Conservation (phyloP, 1,140 invertebrate genomes). For the Drosophila pseudoobscura region DNA sequence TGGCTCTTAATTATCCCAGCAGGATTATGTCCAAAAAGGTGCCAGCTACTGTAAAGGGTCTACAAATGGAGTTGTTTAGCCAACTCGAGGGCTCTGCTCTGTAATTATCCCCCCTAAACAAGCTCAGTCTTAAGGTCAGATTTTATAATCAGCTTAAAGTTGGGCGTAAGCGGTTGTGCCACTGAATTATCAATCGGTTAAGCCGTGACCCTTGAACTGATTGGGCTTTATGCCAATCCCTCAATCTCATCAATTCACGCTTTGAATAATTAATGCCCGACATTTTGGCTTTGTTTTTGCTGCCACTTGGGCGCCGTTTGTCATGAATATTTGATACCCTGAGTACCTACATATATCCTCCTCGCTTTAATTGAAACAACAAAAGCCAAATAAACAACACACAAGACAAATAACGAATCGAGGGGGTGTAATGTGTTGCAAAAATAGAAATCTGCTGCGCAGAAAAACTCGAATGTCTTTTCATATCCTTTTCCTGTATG, state of each 20-base stretch:
- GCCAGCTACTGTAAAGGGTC: background rate
- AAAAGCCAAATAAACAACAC: slow-evolving; percentile 25
- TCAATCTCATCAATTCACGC: slow-evolving; percentile 41
- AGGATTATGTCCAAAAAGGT: slow-evolving; percentile 28
- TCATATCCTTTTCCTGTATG: too few species aligned
- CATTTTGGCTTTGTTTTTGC: slow-evolving; percentile 12
- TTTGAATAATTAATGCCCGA: slow-evolving; percentile 34
- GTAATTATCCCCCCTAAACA: slow-evolving; percentile 9
- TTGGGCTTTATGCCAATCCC: slow-evolving; percentile 14
- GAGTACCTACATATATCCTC: slow-evolving; percentile 3
- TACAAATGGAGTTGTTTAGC: slow-evolving; percentile 2
- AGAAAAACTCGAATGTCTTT: slow-evolving; percentile 29
- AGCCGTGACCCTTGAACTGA: background rate
- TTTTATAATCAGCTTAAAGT: slow-evolving; percentile 16
- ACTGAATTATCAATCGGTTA: slow-evolving; percentile 8
- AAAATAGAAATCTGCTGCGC: slow-evolving; percentile 37
- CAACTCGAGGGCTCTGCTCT: background rate
- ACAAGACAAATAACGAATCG: slow-evolving; percentile 8
- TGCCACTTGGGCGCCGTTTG: background rate
- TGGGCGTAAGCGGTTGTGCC: slow-evolving; percentile 1
- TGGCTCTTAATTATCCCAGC: background rate
- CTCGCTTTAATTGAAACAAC: slow-evolving; percentile 35
- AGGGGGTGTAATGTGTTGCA: slow-evolving; percentile 6
- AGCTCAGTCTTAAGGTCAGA: background rate
- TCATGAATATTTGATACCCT: slow-evolving; percentile 33